Percentiles rank a stretch among this genome's conserved stretches.
Conservation (phyloP, 1,140 invertebrate species). For the Bombus cullumanus region DNA sequence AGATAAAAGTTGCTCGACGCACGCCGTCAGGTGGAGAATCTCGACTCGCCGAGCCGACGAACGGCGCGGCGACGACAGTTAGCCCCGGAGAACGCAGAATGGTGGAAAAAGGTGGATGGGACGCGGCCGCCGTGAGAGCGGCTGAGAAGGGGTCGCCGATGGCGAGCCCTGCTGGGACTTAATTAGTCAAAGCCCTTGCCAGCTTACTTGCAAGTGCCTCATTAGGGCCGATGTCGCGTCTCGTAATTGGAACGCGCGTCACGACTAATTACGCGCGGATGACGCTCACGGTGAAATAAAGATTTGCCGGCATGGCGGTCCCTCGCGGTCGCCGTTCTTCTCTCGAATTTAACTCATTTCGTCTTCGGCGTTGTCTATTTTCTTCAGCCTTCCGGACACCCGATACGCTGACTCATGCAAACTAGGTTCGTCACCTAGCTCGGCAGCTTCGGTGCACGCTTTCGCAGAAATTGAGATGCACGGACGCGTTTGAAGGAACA, state of each 20-base stretch:
- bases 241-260: conserved; percentile 70
- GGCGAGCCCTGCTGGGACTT: conserved; percentile 67
- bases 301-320: not conserved
- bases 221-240: conserved; percentile 73
- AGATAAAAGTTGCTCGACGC: conserved; percentile 41
- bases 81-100: not conserved
- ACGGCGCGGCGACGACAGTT: not conserved
- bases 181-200: conserved; percentile 75
- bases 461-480: not conserved
- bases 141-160: conserved; percentile 35
- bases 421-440: conserved; percentile 10
- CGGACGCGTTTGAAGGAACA: not conserved
- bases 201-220: conserved; percentile 73
- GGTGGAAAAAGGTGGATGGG: conserved; percentile 20
- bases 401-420: not conserved
- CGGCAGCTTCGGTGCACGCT: not conserved
- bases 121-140: not conserved
- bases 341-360: conserved; percentile 28
- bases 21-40: not conserved
- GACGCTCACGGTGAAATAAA: conserved; percentile 53
- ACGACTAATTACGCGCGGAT: conserved; percentile 70
- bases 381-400: fast-evolving
- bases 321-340: not conserved
- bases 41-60: not conserved
- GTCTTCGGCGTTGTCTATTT: not conserved